Conservation (phyloP, 2,888 invertebrate species). For the Caenorhabditis uteleia region DNA sequence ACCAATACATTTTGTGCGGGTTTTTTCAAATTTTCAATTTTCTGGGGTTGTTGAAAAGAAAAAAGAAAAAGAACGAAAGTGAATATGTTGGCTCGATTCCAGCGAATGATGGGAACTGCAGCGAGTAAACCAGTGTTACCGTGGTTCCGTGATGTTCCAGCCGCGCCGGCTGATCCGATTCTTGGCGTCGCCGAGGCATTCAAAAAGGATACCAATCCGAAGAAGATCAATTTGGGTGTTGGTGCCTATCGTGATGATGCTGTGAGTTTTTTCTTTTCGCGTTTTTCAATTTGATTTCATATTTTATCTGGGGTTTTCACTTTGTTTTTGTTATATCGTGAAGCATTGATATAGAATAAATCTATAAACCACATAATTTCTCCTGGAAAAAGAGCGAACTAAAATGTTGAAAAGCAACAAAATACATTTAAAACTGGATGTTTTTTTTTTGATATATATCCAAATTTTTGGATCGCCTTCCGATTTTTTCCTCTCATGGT, state of each 20-base stretch:
- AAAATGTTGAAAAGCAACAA: too few relatives aligned
- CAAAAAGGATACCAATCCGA: constrained; percentile 81
- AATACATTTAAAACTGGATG: too few relatives aligned
- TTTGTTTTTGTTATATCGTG: too few relatives aligned
- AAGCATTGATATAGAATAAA: too few relatives aligned
- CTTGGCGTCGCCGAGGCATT: constrained; percentile 95
- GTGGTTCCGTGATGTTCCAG: constrained; percentile 20
- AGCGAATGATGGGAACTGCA: constrained; percentile 11
- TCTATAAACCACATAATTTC: too few relatives aligned
- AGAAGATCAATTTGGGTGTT: constrained; percentile 86
- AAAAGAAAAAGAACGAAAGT: too few relatives aligned
- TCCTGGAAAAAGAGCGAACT: too few relatives aligned
- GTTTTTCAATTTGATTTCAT: background rate
- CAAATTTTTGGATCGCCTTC: too few relatives aligned
- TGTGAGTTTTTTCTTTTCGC: constrained; percentile 19
- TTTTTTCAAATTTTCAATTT: background rate
- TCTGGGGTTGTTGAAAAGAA: too few relatives aligned
- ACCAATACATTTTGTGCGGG: background rate
- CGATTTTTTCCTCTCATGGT: too few relatives aligned
- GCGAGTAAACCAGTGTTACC: background rate
- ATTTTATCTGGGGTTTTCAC: background rate
- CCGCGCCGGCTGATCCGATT: constrained; percentile 74
- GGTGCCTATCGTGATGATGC: constrained; percentile 93
- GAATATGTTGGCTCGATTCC: constrained; percentile 18
- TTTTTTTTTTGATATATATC: too few relatives aligned